These are phyloP conservation scores for Bombus balteatus DNA, from an alignment of 1,140 invertebrate species.

Conservation along the genomic window DNA sequence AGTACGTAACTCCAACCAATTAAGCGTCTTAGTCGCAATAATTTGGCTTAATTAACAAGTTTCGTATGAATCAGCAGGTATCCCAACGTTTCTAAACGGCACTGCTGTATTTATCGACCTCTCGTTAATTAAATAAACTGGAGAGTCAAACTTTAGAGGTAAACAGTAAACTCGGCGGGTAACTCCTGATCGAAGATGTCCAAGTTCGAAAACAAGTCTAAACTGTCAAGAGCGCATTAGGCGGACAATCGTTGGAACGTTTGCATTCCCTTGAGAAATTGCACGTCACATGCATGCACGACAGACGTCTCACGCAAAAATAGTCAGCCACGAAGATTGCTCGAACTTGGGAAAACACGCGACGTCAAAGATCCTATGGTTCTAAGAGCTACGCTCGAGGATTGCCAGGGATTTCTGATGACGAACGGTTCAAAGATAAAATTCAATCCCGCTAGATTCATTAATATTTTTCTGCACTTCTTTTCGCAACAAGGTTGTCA, in stretches of 20 bases:
- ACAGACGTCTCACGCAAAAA: neutral
- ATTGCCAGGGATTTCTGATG: too few relatives aligned
- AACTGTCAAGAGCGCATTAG: neutral
- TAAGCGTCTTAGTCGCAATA: too few relatives aligned
- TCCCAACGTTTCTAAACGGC: neutral
- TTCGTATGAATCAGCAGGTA: too few relatives aligned
- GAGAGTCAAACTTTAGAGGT: neutral
- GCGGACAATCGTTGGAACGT: neutral
- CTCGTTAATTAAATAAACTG: neutral
- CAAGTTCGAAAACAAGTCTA: neutral
- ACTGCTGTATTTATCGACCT: neutral
- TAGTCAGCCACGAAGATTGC: neutral
- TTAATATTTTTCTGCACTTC: slow-evolving; percentile 7
- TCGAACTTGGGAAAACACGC: neutral
- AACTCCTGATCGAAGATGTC: slow-evolving; percentile 15
- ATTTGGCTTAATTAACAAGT: too few relatives aligned
- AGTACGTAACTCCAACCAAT: too few relatives aligned
- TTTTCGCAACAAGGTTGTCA: too few relatives aligned
- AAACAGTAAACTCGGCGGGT: neutral
- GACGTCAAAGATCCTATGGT: too few relatives aligned
- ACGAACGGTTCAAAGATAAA: neutral
- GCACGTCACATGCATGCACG: slow-evolving; percentile 28
- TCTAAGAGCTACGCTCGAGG: too few relatives aligned
- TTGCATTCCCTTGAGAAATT: slow-evolving; percentile 53
- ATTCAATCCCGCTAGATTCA: neutral